Conservation (phyloP, 1,140 invertebrate species). For the Hesperophylax magnus region DNA sequence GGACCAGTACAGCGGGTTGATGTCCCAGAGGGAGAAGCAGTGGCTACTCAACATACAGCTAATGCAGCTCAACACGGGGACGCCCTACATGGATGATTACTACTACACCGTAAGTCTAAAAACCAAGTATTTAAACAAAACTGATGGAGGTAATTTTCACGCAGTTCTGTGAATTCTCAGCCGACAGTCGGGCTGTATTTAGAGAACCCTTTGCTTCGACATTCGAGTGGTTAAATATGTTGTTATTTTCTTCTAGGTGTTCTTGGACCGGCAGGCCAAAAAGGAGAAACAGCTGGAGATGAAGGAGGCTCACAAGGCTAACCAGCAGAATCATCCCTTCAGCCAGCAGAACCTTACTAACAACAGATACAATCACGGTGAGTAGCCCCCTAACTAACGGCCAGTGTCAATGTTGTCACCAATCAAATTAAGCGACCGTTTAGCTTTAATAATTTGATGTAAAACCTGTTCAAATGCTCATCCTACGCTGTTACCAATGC, state of each 20-base stretch:
- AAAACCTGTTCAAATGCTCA: too few relatives aligned
- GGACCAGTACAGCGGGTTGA: constrained; percentile 91
- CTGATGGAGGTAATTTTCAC: too few relatives aligned
- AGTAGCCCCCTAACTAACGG: too few relatives aligned
- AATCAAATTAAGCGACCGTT: too few relatives aligned
- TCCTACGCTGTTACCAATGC: too few relatives aligned
- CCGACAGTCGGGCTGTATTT: too few relatives aligned
- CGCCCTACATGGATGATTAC: constrained; percentile 89
- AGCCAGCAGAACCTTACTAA: constrained; percentile 63
- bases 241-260: constrained; percentile 64
- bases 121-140: too few relatives aligned
- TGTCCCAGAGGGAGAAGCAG: constrained; percentile 92
- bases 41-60: constrained; percentile 95
- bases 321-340: constrained; percentile 75
- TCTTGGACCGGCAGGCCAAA: constrained; percentile 73
- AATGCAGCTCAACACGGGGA: constrained; percentile 88
- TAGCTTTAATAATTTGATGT: too few relatives aligned
- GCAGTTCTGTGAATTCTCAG: too few relatives aligned
- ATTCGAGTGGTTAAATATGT: too few relatives aligned
- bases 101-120: constrained; percentile 81
- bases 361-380: constrained; percentile 59
- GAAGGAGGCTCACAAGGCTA: constrained; percentile 74
- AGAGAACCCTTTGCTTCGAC: too few relatives aligned
- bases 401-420: too few relatives aligned
- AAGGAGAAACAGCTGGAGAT: constrained; percentile 70